Evolutionary conservation across 2,113 vertebrate genomes (phyloP).

Genomic region (Ginglymostoma cirratum): DNA sequence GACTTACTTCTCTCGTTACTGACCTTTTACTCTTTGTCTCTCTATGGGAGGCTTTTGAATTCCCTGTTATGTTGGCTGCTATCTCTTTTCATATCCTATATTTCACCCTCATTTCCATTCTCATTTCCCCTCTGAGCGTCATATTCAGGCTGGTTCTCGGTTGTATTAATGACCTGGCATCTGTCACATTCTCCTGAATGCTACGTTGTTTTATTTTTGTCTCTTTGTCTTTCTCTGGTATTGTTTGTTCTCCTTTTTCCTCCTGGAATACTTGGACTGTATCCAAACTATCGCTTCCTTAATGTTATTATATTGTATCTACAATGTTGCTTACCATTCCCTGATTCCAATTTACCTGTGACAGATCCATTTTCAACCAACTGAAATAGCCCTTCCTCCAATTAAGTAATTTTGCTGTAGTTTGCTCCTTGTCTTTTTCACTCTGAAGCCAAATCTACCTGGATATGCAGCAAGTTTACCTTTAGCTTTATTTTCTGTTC

Average conservation of each 20-base stretch:
- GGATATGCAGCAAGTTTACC: too few species aligned
- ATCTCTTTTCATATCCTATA: not conserved
- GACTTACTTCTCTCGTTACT: not conserved
- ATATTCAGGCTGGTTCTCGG: not conserved
- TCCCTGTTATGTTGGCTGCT: not conserved
- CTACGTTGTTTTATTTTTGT: not conserved
- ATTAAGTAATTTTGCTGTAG: not conserved
- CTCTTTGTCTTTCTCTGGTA: not conserved
- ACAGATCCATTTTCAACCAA: not conserved
- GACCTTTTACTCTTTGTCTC: not conserved
- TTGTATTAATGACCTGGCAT: not conserved
- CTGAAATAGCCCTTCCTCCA: not conserved
- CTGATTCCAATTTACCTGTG: not conserved
- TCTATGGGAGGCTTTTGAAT: not conserved
- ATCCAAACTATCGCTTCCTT: not conserved
- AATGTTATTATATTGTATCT: not conserved
- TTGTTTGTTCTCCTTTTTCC: not conserved
- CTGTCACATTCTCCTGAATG: not conserved
- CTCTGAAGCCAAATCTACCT: not conserved
- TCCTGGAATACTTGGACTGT: not conserved
- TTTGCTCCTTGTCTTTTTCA: not conserved
- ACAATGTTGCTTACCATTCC: not conserved
- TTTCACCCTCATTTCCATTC: not conserved
- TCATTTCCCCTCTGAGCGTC: not conserved
- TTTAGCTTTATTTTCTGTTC: too few species aligned